Conservation (phyloP, 2,888 invertebrate species). For the Dynastes hyllus region DNA sequence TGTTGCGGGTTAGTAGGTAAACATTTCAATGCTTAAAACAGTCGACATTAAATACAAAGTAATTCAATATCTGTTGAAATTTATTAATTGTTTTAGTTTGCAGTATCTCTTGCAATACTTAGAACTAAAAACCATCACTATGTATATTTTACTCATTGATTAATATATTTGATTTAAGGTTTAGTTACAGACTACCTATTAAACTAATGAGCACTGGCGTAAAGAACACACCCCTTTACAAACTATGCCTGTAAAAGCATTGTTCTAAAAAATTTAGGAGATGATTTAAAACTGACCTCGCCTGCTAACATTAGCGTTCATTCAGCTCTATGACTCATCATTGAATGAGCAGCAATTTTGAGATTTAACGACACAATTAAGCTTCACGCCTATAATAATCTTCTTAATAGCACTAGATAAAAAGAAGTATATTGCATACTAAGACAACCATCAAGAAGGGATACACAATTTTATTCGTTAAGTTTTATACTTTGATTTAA, state of each 20-base stretch:
- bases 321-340: conserved; percentile 26
- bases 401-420: background rate
- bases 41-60: too few species aligned
- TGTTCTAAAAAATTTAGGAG: conserved; percentile 12
- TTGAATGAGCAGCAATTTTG: conserved; percentile 5
- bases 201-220: background rate
- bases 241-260: background rate
- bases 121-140: too few species aligned
- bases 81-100: too few species aligned
- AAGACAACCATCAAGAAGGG: background rate
- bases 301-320: conserved; percentile 29
- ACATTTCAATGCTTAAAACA: too few species aligned
- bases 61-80: too few species aligned
- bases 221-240: conserved; percentile 8
- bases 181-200: too few species aligned
- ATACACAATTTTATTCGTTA: too few species aligned
- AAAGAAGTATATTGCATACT: background rate
- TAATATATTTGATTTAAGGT: too few species aligned
- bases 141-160: too few species aligned
- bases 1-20: too few species aligned
- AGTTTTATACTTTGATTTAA: too few species aligned
- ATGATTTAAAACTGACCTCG: conserved; percentile 32
- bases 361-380: conserved; percentile 9
- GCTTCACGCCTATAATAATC: conserved; percentile 9
- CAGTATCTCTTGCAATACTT: too few species aligned